Evolutionary conservation across 2,888 invertebrate species (phyloP).

Genomic region (Marasmarcha lunaedactyla): DNA sequence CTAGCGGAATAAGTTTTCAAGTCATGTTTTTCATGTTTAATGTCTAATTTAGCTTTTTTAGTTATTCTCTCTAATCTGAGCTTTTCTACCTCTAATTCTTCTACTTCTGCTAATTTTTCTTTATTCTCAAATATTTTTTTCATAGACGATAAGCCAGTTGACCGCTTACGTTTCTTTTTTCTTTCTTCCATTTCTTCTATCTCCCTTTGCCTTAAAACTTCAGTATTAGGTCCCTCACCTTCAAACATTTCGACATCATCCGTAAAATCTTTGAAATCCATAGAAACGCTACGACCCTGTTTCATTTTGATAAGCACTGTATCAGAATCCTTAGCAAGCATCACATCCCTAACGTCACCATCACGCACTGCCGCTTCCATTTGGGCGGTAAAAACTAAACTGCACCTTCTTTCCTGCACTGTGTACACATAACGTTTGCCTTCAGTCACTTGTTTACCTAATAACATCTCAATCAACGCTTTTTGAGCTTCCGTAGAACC

Average conservation of each 20-base stretch:
- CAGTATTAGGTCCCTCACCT: constrained; percentile 78
- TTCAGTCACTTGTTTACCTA: constrained; percentile 68
- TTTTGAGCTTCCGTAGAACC: constrained; percentile 76
- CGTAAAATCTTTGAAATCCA: constrained; percentile 74
- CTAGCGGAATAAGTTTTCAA: constrained; percentile 51
- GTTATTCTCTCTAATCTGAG: constrained; percentile 43
- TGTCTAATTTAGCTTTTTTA: constrained; percentile 53
- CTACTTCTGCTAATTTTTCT: constrained; percentile 75
- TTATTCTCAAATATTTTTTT: constrained; percentile 84
- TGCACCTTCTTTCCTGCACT: constrained; percentile 79
- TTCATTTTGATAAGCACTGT: constrained; percentile 79
- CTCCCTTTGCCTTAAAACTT: constrained; percentile 73
- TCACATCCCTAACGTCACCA: constrained; percentile 81
- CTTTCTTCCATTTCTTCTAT: constrained; percentile 64
- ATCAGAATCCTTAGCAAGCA: constrained; percentile 82
- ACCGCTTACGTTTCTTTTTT: constrained; percentile 70
- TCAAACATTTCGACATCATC: constrained; percentile 73
- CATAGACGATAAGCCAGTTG: constrained; percentile 74
- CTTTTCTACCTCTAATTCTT: constrained; percentile 69
- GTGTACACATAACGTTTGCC: constrained; percentile 79
- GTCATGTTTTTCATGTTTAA: constrained; percentile 57
- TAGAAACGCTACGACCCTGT: constrained; percentile 80
- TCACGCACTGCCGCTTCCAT: constrained; percentile 82
- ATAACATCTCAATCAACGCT: constrained; percentile 71
- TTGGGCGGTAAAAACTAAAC: constrained; percentile 79